Percentiles rank a stretch among this genome's conserved stretches.
These are phyloP conservation scores for Diplosoma virens DNA, from an alignment of 23 tunicate genomes.

Conservation along the genomic window DNA sequence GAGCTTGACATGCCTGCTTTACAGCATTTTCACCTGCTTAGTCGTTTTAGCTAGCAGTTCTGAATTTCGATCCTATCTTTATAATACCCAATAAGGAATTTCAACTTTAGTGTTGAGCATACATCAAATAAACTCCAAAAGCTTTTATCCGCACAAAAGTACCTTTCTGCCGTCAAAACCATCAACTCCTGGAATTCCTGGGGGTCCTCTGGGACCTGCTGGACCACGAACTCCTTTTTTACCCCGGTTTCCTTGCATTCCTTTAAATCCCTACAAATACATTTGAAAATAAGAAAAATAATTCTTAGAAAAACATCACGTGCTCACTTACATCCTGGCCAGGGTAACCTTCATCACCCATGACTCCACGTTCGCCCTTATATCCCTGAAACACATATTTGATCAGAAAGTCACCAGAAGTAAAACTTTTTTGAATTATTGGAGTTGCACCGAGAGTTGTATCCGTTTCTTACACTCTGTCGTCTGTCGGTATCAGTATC, in stretches of 20 bases:
- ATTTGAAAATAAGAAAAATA: neutral
- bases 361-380: constrained; percentile 52
- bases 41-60: too few species aligned
- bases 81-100: too few species aligned
- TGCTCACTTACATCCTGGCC: neutral
- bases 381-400: constrained; percentile 27
- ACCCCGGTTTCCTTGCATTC: constrained; percentile 58
- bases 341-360: constrained; percentile 31
- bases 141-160: too few species aligned
- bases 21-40: too few species aligned
- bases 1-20: too few species aligned
- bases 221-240: constrained; percentile 77
- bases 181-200: constrained; percentile 55
- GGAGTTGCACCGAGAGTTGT: too few species aligned
- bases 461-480: too few species aligned
- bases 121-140: too few species aligned
- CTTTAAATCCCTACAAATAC: constrained; percentile 62
- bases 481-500: too few species aligned
- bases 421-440: too few species aligned
- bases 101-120: too few species aligned
- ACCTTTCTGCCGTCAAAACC: constrained; percentile 72
- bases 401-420: neutral
- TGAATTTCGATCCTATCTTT: too few species aligned
- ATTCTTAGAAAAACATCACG: neutral
- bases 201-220: constrained; percentile 80